Conservation (phyloP, 2,888 invertebrate species). For the Chloroclysta siterata region DNA sequence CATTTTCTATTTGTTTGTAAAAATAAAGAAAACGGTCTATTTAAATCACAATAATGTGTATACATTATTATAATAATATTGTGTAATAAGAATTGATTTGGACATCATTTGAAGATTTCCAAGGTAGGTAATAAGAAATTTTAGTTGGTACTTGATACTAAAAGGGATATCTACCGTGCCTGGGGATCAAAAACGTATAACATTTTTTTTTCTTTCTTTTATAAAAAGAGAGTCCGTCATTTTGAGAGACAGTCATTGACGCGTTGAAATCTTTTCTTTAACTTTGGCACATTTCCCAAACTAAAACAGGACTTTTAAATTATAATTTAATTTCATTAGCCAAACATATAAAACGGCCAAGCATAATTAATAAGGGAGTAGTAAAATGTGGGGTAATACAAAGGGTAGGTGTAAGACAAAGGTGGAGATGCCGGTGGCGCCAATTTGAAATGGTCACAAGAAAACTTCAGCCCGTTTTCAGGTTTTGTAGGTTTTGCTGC, state of each 20-base stretch:
- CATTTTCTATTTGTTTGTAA: neutral
- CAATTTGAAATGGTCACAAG: neutral
- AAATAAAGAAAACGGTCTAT: no score
- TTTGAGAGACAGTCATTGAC: neutral
- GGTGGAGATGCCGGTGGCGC: conserved; percentile 1
- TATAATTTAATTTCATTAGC: conserved; percentile 2
- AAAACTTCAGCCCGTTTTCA: neutral
- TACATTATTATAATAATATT: no score
- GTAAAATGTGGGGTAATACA: conserved; percentile 12
- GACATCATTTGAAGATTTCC: no score
- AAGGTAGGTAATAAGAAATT: no score
- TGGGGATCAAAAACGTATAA: no score
- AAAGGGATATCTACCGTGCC: no score
- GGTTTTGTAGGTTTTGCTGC: neutral
- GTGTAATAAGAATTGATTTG: no score
- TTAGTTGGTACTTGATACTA: no score
- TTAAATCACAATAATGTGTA: no score
- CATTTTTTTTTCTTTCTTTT: no score
- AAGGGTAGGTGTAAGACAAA: conserved; percentile 7
- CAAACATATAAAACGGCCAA: conserved; percentile 14
- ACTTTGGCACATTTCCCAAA: neutral
- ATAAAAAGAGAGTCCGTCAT: no score
- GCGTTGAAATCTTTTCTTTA: neutral
- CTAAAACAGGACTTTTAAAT: neutral
- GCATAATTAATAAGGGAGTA: conserved; percentile 8